Conservation (phyloP, 2,113 vertebrate genomes). For the Pterocles burchelli region DNA sequence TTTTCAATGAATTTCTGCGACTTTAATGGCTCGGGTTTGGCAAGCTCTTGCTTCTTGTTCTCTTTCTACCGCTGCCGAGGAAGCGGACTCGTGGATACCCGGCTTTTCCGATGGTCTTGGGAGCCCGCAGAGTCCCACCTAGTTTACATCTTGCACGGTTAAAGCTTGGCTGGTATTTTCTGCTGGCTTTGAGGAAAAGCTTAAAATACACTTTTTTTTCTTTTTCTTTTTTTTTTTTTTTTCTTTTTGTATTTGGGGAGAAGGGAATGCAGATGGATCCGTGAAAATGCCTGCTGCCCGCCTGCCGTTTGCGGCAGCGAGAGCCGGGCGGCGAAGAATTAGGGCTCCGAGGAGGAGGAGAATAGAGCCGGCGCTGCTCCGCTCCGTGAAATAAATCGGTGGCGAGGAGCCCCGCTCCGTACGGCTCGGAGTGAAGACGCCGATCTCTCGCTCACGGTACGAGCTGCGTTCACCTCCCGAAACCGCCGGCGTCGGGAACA, state of each 20-base stretch:
- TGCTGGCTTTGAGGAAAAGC: conserved; percentile 18
- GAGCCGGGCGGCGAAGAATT: background rate
- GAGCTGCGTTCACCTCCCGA: background rate
- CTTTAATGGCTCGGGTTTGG: conserved; percentile 36
- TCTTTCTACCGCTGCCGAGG: conserved; percentile 39
- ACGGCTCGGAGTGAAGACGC: background rate
- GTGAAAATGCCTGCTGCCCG: background rate
- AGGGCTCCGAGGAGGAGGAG: background rate
- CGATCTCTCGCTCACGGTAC: background rate
- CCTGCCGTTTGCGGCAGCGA: background rate
- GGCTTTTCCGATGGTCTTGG: background rate
- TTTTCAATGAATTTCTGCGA: conserved; percentile 8
- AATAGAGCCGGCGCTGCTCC: background rate
- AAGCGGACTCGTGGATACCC: background rate
- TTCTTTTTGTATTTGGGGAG: conserved; percentile 11
- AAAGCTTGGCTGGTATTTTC: background rate
- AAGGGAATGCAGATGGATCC: background rate
- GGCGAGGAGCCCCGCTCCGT: background rate
- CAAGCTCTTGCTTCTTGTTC: conserved; percentile 42
- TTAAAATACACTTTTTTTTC: background rate
- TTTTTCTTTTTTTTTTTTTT: background rate
- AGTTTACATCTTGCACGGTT: background rate
- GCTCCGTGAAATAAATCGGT: background rate
- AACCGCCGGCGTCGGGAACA: background rate
- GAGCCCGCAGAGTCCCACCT: background rate